Percentiles rank a stretch among this genome's conserved stretches.
Evolutionary conservation across 1,140 invertebrate genomes (phyloP).

Genomic region (Drosophila obscura): DNA sequence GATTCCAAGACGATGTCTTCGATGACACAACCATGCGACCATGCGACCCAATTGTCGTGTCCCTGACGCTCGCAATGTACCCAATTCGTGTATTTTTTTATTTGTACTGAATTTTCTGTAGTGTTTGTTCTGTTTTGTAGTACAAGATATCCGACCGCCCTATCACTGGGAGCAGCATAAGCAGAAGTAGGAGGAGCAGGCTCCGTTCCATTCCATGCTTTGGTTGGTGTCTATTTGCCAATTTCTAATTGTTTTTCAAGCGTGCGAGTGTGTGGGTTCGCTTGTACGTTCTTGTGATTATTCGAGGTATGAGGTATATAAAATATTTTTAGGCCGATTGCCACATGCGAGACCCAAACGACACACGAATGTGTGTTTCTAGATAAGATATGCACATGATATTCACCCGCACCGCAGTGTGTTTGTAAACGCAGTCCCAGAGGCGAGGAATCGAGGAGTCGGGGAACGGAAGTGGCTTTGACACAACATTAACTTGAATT

Average conservation of each 20-base stretch:
- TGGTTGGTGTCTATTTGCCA: constrained; percentile 55
- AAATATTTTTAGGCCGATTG: constrained; percentile 71
- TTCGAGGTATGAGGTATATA: constrained; percentile 50
- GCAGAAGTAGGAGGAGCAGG: background rate
- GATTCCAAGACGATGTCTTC: background rate
- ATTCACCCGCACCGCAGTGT: constrained; percentile 34
- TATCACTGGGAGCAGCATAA: constrained; percentile 9
- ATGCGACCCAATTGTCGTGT: constrained; percentile 51
- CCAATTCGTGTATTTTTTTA: background rate
- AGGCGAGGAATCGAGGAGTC: background rate
- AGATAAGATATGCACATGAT: constrained; percentile 77
- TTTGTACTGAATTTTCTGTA: constrained; percentile 14
- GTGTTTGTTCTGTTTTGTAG: constrained; percentile 21
- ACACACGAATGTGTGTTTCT: constrained; percentile 8
- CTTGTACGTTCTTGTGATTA: constrained; percentile 26
- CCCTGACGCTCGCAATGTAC: background rate
- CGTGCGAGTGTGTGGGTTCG: background rate
- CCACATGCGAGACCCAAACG: constrained; percentile 12
- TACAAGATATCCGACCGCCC: constrained; percentile 32
- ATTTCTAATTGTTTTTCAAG: constrained; percentile 65
- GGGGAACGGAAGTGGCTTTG: constrained; percentile 61
- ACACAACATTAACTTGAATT: constrained; percentile 58
- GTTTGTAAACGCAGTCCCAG: constrained; percentile 55
- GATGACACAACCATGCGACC: constrained; percentile 9
- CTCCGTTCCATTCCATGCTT: background rate